Evolutionary conservation across 2,797 vertebrate genomes (phyloP).

Genomic region (Delichon dasypus): DNA sequence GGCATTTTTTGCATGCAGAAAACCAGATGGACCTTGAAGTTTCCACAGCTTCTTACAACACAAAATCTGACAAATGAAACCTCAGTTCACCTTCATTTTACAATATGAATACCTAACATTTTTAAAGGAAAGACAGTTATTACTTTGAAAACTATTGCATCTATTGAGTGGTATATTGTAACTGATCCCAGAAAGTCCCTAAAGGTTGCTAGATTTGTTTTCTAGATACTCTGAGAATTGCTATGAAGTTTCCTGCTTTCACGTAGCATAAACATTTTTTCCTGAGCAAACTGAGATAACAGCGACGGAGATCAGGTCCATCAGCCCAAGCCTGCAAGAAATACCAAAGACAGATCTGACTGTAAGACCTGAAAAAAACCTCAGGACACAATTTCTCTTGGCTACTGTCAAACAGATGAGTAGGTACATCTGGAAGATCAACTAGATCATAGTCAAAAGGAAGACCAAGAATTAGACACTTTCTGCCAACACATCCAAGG

Average conservation of each 20-base stretch:
- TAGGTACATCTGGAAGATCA: background rate
- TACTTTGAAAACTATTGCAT: background rate
- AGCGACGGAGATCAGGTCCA: background rate
- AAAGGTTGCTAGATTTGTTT: background rate
- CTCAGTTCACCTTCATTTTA: background rate
- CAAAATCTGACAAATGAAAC: background rate
- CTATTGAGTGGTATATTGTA: background rate
- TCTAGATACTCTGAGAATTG: background rate
- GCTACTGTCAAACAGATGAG: background rate
- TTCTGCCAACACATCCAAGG: background rate
- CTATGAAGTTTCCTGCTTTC: background rate
- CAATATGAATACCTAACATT: background rate
- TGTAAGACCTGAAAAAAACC: background rate
- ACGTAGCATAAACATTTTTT: background rate
- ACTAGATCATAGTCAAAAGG: background rate
- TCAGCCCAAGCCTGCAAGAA: background rate
- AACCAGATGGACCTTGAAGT: background rate
- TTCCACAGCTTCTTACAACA: background rate
- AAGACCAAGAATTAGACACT: background rate
- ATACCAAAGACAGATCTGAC: background rate
- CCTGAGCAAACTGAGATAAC: background rate
- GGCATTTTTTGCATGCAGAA: background rate
- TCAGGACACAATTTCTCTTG: background rate
- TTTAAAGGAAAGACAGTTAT: background rate
- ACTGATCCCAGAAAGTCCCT: background rate